Evolutionary conservation across 2,797 vertebrate genomes (phyloP), one percentile per base, ranked within the genome.

Genomic region (Molossus alvarezi): DNA sequence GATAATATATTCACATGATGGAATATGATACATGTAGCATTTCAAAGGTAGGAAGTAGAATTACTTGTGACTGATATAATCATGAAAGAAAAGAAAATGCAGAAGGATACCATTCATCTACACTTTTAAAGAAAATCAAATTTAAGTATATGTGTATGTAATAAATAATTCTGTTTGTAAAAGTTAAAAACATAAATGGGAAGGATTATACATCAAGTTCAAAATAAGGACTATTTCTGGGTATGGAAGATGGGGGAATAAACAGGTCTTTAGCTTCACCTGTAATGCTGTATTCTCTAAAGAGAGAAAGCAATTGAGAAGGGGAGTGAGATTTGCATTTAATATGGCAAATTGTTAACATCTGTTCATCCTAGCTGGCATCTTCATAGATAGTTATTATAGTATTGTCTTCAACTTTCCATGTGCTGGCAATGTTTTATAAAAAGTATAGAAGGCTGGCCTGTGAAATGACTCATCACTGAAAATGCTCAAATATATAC

Each of bases 31-130:
- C 33, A 27, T 55, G n/a, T 18, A 69, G 12, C 72, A 69, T 95
- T 79, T 89, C 15, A 83, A 69, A 75, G 83, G 4, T 89, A 64
- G 79, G 27, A 90, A 75, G 23, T 15, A 80, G 6, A 73, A 95
- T 17, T 37, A 72, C 12, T 37, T 88, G 33, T 77, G 21, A 84
- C 27, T n/a, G n/a, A 90, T 91, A 67, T 25, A 88, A 94, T 81
- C n/a, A 88, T 64, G 20, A 81, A 80, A 75, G 18, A 77, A 73
- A 88, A 93, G 55, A 67, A 65, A n/a, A 45, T 51, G 13, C 14
- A 87, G 73, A 85, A 64, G 41, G 13, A 62, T 18, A 57, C 11
- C 21, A 60, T 85, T 89, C 57, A 55, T 9, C 64, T 73, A 62
- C 89, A 69, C n/a, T 91, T 77, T 89, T 45, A 80, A 88, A 80